Percentiles rank a stretch among this genome's conserved stretches.
phyloP scores from a whole-genome alignment of 2,797 vertebrate species.

The Clarias laeviceps region DNA sequence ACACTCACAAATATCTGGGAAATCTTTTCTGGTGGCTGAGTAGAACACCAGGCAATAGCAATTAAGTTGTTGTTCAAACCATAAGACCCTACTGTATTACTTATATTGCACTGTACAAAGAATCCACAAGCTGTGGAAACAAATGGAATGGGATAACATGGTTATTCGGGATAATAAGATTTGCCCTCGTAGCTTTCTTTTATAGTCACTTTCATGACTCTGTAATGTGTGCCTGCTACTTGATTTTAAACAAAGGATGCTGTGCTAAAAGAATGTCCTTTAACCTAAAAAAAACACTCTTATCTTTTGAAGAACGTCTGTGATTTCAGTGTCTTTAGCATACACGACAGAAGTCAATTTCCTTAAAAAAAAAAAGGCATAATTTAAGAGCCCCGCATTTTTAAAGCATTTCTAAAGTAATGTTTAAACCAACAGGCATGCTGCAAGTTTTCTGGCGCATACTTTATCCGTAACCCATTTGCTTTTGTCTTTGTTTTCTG shows the following conservation, averaged over 20 bases:
- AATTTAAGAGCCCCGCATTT: not conserved
- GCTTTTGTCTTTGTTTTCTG: conserved; percentile 36
- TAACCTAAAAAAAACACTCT: conserved; percentile 15
- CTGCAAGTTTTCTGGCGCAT: not conserved
- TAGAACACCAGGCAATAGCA: conserved; percentile 42
- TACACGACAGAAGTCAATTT: not conserved
- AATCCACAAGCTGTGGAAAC: conserved; percentile 30
- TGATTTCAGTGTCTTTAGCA: not conserved
- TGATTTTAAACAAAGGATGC: not conserved
- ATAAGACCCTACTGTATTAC: conserved; percentile 16
- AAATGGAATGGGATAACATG: conserved; percentile 20
- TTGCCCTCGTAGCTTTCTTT: conserved; percentile 52
- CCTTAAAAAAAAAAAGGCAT: not conserved
- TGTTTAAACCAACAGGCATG: conserved; percentile 9
- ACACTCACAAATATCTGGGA: conserved; percentile 56
- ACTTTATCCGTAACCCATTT: conserved; percentile 36
- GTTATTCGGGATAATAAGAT: conserved; percentile 33
- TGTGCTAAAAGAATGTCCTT: not conserved
- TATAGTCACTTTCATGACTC: conserved; percentile 62
- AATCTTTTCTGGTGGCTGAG: conserved; percentile 53
- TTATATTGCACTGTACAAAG: conserved; percentile 37
- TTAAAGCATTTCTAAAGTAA: conserved; percentile 9
- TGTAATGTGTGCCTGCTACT: conserved; percentile 45
- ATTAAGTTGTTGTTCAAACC: conserved; percentile 48
- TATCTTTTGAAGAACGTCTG: not conserved